Percentiles rank a stretch among this genome's conserved stretches.
Conservation (phyloP, 2,888 invertebrate species). For the Himalopsyche kuldschensis region DNA sequence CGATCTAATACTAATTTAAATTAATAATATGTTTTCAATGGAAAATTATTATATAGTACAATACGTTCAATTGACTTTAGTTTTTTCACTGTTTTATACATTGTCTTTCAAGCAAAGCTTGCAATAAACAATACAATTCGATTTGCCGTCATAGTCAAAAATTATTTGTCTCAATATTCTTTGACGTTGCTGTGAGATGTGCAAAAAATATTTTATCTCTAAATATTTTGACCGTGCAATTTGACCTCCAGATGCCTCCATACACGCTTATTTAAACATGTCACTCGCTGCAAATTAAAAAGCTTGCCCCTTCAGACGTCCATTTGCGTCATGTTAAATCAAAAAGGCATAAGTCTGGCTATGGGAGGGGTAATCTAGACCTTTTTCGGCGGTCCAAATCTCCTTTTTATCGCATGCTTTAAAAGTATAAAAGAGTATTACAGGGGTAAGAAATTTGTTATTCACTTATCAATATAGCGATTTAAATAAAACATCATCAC, state of each 20-base stretch:
- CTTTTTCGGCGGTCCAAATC: constrained; percentile 48
- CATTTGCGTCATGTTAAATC: constrained; percentile 49
- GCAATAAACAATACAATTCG: no score
- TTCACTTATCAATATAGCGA: neutral
- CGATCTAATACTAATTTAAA: no score
- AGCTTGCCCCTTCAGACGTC: constrained; percentile 49
- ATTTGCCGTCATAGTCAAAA: no score
- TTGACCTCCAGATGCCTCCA: neutral
- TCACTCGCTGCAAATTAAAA: constrained; percentile 59
- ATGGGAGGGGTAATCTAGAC: constrained; percentile 56
- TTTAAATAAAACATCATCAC: no score
- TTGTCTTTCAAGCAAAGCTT: no score
- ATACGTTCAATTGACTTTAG: no score
- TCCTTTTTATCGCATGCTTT: constrained; percentile 41
- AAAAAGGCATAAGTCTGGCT: constrained; percentile 54
- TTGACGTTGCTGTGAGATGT: no score
- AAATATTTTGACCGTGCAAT: neutral
- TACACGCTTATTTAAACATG: neutral
- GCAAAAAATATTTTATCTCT: no score
- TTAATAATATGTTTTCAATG: no score
- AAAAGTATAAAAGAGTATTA: constrained; percentile 52
- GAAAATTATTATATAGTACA: no score
- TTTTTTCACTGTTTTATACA: no score
- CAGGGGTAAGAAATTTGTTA: constrained; percentile 43
- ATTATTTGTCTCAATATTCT: no score